Conservation (phyloP, 2,888 invertebrate genomes). For the Polymixis lichenea region DNA sequence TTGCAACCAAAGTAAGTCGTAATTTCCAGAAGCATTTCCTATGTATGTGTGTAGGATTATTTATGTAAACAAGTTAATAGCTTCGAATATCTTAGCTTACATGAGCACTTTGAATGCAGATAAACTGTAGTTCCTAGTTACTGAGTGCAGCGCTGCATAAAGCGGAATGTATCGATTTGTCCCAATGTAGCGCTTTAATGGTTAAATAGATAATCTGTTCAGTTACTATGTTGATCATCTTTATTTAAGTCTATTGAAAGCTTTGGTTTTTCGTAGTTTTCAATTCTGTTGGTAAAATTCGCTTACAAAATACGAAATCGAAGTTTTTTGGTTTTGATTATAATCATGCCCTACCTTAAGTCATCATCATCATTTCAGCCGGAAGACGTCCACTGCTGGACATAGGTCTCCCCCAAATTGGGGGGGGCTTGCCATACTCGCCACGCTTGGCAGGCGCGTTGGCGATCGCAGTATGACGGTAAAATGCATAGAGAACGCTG, state of each 20-base stretch:
- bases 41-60: slow-evolving; percentile 7
- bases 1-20: slow-evolving; percentile 1
- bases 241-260: slow-evolving; percentile 5
- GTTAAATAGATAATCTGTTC: slow-evolving; percentile 2
- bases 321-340: no score
- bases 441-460: no score
- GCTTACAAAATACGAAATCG: background rate
- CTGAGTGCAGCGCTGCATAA: slow-evolving; percentile 22
- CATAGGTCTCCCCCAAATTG: no score
- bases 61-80: slow-evolving; percentile 18
- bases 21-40: background rate
- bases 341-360: background rate
- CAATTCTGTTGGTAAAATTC: background rate
- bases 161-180: slow-evolving; percentile 6
- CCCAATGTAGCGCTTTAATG: background rate
- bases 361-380: no score
- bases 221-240: slow-evolving; percentile 9
- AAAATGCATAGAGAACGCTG: no score
- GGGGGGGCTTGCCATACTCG: no score
- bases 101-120: slow-evolving; percentile 36
- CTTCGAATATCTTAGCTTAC: slow-evolving; percentile 22
- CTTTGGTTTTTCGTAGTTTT: background rate
- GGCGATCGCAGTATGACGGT: no score
- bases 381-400: no score
- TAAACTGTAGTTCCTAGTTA: slow-evolving; percentile 20